Evolutionary conservation across 2,797 vertebrate species (phyloP), one percentile per base, ranked within the genome.

Genomic region (Lindbergichthys nudifrons): DNA sequence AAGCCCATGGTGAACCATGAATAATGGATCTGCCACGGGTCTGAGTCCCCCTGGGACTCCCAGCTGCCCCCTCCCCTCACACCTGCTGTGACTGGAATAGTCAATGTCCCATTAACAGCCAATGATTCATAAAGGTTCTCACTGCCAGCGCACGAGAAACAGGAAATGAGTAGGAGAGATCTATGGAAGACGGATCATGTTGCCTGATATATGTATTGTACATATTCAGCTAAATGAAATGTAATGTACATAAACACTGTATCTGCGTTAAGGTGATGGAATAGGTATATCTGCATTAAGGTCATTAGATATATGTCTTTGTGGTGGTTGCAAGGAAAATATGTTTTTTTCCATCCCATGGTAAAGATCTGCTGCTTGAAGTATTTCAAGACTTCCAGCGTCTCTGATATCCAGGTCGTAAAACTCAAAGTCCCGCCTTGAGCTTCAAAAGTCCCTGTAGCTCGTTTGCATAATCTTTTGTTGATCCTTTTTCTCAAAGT

Each of bases 31-130:
- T 88, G 90, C 91, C 89, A 92, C 69, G 73, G 85, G 93, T 90
- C 83, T 87, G 82, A 81, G 84, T 88, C 82, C 92, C 90, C 80
- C 65, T 78, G 91, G 90, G 93, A 93, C 88, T 91, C 60, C 84
- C 82, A 88, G 79, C 87, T 84, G 88, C 79, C 88, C 89, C 77
- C 88, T 88, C 80, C 82, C 75, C 81, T 71, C 80, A 48, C 78
- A 85, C 82, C 82, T 59, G 73, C 88, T 91, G 89, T 94, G 94
- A 94, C 90, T 90, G 71, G 94, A 95, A 96, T 95, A 92, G 92
- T 90, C 92, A 94, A 95, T 94, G 93, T 88, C 75, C 91, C 86
- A 94, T 95, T 95, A 96, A 94, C 93, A 94, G 88, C 86, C 89
- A 81, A 89, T 94, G 92, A 94, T 94, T 94, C 92, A 93, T 89